phyloP scores from a whole-genome alignment of 2,888 invertebrate species.

The Ditula angustiorana region DNA sequence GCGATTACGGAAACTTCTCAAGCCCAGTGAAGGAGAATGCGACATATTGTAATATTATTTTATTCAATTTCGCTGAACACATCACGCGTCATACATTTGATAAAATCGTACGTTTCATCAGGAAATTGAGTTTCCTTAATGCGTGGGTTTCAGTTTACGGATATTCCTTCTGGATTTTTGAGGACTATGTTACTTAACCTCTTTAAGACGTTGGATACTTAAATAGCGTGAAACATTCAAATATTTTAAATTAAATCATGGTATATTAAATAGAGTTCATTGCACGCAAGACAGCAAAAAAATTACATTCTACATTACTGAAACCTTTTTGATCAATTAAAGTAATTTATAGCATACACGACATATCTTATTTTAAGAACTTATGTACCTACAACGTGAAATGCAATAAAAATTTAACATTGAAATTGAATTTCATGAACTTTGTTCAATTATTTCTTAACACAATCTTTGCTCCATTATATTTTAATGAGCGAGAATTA shows the following conservation, averaged over 20 bases:
- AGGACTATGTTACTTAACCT: background rate
- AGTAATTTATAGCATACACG: too few species aligned
- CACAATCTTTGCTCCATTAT: background rate
- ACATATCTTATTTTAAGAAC: too few species aligned
- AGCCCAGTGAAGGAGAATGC: background rate
- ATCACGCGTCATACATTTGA: slow-evolving; percentile 23
- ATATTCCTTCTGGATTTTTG: background rate
- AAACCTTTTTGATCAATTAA: too few species aligned
- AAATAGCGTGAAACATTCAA: too few species aligned
- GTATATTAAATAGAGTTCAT: too few species aligned
- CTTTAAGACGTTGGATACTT: background rate
- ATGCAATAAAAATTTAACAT: too few species aligned
- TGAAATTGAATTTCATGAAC: too few species aligned
- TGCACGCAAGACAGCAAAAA: too few species aligned
- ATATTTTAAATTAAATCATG: too few species aligned
- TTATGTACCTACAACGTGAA: too few species aligned
- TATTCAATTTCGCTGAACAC: slow-evolving; percentile 1
- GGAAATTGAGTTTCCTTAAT: slow-evolving; percentile 5
- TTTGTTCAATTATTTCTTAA: too few species aligned
- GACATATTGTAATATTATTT: background rate
- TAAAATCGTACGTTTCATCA: background rate
- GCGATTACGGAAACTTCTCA: background rate
- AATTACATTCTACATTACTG: too few species aligned
- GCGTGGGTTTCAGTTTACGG: background rate
- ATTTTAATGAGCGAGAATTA: background rate